Base-by-base conservation (phyloP, 2,888 invertebrate genomes). In the Neuroscelio doddi region DNA sequence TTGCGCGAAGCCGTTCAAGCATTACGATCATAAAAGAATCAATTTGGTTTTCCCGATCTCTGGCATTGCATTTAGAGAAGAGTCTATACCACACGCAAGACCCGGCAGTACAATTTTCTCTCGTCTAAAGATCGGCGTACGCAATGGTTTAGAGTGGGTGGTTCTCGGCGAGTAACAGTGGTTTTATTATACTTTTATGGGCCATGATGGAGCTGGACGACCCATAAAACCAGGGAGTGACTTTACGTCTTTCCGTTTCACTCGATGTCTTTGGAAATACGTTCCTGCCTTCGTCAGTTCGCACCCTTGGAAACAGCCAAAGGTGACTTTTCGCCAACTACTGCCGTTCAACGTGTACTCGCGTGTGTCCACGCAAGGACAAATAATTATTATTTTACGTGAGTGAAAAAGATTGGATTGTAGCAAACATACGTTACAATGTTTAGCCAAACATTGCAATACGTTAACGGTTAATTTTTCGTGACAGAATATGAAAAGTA, bases 161-260 rank as follows among this genome's bases (percentile, higher is more conserved):
- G 66, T 72, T 75, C 72, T 65, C 69, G 69, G 65, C 69, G 76
- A 69, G 79, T 79, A 82, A 81, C 80, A 79, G 77, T 74, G 77
- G 73, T 83, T 83, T 83, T 83, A 83, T 83, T 81, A 80, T 80
- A 77, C 77, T 83, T 83, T 83, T 82, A 83, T 80, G 81, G 75
- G 72, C 73, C 77, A 76, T 82, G 81, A 83, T 83, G 81, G 79
- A 83, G 77, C 81, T 80, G 83, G 81, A 82, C 80, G 82, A 80
- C 69, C 81, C 75, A 80, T 83, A 83, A 83, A 83, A 82, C 73
- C 74, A 61, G 71, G 71, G 68, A 69, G 72, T 67, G 71, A 71
- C 71, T 73, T 72, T 76, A 68, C 67, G 67, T 73, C 74, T 70
- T 52, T 53, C 59, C 59, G 64, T 59, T 56, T 59, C 47, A 58